Evolutionary conservation across 2,797 vertebrate species (phyloP), one percentile per base, ranked within the genome.

Genomic region (Malacoctenus gilli): DNA sequence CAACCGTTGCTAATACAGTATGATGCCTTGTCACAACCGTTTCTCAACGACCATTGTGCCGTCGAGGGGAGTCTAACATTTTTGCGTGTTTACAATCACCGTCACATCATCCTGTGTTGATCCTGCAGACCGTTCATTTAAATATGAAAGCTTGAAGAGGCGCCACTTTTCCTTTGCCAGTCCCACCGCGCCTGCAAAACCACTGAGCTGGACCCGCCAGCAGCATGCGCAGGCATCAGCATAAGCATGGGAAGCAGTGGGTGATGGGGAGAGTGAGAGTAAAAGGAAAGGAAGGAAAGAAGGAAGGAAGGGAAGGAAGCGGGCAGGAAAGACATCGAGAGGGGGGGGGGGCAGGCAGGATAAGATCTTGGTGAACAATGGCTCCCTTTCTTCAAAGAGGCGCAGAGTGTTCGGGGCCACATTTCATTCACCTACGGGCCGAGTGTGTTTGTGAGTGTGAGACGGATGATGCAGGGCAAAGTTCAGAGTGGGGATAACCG

Each of bases 341-440:
- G 34, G 48, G 4, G 0, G 0, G 12, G 1, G 12, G 20, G 23
- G 14, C n/a, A 18, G 9, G 23, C 22, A 42, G 30, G 22, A 53
- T 49, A 22, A 47, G 34, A 23, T 36, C 38, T 19, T 11, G 36
- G 58, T 34, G 48, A 74, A 83, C 80, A 85, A 84, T 77, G 40
- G 32, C 37, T 49, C 48, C 54, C 50, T 82, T 84, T 87, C 85
- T 32, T 80, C 67, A 68, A 59, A 63, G 34, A 58, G 23, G 72
- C 65, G 5, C 67, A 85, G 78, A 84, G 79, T 79, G 52, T 47
- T 54, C 30, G 37, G 48, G 58, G 62, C 68, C 72, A 81, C 62
- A 79, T 85, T 78, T 77, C 70, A 67, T 75, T 77, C 68, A 72
- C 71, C 68, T 71, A 49, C 55, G 34, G 14, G n/a, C 42, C 35